phyloP scores from a whole-genome alignment of 2,113 vertebrate genomes.

The Okapia johnstoni region DNA sequence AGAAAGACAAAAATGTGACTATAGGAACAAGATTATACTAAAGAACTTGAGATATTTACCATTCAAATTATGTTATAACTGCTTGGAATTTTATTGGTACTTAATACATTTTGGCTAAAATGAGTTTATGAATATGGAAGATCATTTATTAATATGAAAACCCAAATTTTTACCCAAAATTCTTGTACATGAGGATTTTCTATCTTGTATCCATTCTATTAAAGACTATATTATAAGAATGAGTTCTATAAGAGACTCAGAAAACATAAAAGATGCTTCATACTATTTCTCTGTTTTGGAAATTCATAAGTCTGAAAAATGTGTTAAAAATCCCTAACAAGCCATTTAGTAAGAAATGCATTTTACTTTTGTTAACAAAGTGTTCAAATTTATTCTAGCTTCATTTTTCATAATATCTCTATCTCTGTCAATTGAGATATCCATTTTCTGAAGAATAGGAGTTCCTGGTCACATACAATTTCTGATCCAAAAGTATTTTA shows the following conservation, averaged over 20 bases:
- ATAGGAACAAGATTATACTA: neutral
- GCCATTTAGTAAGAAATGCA: neutral
- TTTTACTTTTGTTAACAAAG: neutral
- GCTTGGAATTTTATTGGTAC: neutral
- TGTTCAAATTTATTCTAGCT: neutral
- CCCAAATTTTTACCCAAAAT: neutral
- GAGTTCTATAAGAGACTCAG: neutral
- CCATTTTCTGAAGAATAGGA: neutral
- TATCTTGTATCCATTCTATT: neutral
- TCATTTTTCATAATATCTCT: neutral
- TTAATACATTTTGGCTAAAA: neutral
- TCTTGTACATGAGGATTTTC: neutral
- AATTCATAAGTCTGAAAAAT: neutral
- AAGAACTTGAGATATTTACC: neutral
- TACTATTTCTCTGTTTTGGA: neutral
- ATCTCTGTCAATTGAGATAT: neutral
- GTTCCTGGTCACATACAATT: neutral
- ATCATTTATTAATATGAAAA: neutral
- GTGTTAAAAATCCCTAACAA: neutral
- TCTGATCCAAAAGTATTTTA: neutral
- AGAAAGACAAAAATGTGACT: neutral
- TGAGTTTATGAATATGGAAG: neutral
- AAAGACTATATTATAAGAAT: neutral
- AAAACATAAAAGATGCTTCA: neutral
- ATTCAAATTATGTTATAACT: neutral